phyloP scores from a whole-genome alignment of 2,113 vertebrate genomes.

The Anoura caudifer region DNA sequence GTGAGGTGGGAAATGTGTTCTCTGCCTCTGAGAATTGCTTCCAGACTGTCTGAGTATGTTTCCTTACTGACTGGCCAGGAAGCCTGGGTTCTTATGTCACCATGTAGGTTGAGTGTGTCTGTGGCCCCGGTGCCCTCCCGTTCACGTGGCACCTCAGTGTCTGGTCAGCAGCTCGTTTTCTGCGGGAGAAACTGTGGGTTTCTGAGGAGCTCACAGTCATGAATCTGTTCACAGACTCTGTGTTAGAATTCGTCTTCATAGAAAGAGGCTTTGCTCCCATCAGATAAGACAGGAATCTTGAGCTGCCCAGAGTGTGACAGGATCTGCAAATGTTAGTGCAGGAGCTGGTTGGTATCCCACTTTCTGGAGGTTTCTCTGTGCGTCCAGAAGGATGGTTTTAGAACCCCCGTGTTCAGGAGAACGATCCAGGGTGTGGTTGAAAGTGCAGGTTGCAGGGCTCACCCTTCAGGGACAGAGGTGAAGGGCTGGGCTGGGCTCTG shows the following conservation, averaged over 20 bases:
- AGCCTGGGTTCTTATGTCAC: background rate
- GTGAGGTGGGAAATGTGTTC: background rate
- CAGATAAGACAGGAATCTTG: fast-evolving
- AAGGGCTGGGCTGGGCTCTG: background rate
- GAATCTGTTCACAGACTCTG: too few species aligned
- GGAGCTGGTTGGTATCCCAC: background rate
- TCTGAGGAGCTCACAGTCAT: background rate
- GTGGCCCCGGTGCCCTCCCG: background rate
- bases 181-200: background rate
- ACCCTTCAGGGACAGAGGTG: fast-evolving
- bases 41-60: fast-evolving
- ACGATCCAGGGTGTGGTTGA: background rate
- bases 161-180: background rate
- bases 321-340: background rate
- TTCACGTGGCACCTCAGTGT: fast-evolving
- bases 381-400: background rate
- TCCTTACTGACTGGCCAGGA: background rate
- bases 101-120: fast-evolving
- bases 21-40: background rate
- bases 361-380: background rate
- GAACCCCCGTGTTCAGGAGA: background rate
- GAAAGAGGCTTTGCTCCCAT: background rate
- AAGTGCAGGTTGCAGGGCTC: fast-evolving
- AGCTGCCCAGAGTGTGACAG: background rate
- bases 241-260: background rate